Conservation (phyloP, 1,140 invertebrate species). For the Zaprionus lachaisei region DNA sequence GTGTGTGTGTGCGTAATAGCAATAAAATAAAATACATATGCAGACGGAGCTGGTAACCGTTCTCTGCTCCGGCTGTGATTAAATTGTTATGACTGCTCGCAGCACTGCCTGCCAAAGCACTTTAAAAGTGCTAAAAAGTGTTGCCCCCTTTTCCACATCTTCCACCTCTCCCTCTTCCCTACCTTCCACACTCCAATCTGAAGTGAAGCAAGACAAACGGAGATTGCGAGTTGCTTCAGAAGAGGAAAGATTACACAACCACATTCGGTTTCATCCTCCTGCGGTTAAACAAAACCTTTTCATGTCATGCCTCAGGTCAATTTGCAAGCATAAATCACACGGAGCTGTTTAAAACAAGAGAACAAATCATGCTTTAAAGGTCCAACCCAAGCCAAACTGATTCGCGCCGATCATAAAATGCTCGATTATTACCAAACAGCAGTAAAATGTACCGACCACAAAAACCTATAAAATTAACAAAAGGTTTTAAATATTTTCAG, state of each 20-base stretch:
- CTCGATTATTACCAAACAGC: conserved; percentile 8
- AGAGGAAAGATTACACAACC: conserved; percentile 6
- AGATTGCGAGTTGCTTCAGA: not conserved
- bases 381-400: not conserved
- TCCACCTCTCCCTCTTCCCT: too few relatives aligned
- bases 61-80: conserved; percentile 65
- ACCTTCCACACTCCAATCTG: not conserved
- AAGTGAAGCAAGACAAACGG: not conserved
- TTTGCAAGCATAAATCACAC: conserved; percentile 1
- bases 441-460: not conserved
- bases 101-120: conserved; percentile 21
- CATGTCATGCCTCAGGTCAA: conserved; percentile 15
- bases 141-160: too few relatives aligned
- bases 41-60: conserved; percentile 51
- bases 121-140: conserved; percentile 39
- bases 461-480: conserved; percentile 5
- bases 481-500: not conserved
- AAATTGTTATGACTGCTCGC: conserved; percentile 70
- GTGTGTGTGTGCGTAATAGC: conserved; percentile 49
- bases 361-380: not conserved
- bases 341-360: not conserved
- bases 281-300: conserved; percentile 6
- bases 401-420: conserved; percentile 6
- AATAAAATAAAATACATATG: conserved; percentile 76
- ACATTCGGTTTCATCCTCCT: conserved; percentile 9